Base-by-base conservation (phyloP, 2,888 invertebrate species). In the Sinhomidia bicolor region DNA sequence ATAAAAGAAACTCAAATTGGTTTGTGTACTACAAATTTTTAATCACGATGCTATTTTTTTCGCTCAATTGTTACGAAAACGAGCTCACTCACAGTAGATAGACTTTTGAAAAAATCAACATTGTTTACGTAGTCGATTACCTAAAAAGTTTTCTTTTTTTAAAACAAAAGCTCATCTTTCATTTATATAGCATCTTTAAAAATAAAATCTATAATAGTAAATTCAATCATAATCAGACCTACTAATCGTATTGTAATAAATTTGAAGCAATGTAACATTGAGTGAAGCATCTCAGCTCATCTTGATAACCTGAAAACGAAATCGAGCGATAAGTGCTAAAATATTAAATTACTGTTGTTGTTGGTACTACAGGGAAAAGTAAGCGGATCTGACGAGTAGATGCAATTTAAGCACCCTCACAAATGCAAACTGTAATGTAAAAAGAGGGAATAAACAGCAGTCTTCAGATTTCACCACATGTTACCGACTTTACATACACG, bases 231-330 rank as follows among this genome's bases (percentile, higher is more conserved):
- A 54, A 76, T 51, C 54, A 79, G 54, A 32, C 85, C 68, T 23
- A 51, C 65, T 71, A 79, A 85, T 85, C 65, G 36, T 51, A n/a
- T 23, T 44, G 12, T 74, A 71, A 26, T 26, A 47, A 47, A n/a
- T 36, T 20, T 32, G 12, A 26, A 83, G 6, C 26, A 54, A 54
- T 57, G 14, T 54, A 79, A 79, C 79, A 79, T 41, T 79, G 36
- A 79, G 57, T 20, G 12, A 10, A 79, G 32, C 17, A 65, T 57
- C 47, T 23, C 41, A 71, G 57, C 81, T 47, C 79, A 89, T 85
- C 85, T 85, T 87, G 91, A 90, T 91, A 91, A 91, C 91, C 91
- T 91, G 90, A 90, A 91, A 91, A 91, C 90, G 91, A 91, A 91
- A 90, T 91, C 91, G 91, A 91, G 89, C 91, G 91, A 87, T 90